These are phyloP conservation scores for Syngnathus rostellatus DNA, from an alignment of 2,797 vertebrate genomes.

Conservation along the genomic window DNA sequence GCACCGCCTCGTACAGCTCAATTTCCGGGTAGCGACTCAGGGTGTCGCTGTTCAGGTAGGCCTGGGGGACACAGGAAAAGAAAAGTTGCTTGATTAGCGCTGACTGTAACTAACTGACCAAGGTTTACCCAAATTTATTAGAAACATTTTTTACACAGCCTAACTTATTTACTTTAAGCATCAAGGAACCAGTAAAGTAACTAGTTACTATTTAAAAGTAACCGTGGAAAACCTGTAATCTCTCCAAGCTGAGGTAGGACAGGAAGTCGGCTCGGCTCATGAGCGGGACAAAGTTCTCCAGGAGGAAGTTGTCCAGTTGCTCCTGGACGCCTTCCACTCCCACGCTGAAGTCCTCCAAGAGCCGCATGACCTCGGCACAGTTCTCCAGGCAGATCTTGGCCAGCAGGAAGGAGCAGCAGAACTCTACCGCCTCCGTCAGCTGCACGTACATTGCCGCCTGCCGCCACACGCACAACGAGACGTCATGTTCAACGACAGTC, in stretches of 20 bases:
- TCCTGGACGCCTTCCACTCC: constrained; percentile 97
- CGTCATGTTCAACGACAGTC: too few relatives aligned
- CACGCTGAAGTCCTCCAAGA: constrained; percentile 98
- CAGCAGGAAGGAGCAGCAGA: constrained; percentile 98
- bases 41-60: constrained; percentile 89
- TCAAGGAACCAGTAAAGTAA: too few relatives aligned
- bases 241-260: constrained; percentile 95
- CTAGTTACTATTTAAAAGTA: too few relatives aligned
- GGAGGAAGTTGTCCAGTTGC: constrained; percentile 90
- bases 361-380: constrained; percentile 97
- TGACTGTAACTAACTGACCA: too few relatives aligned
- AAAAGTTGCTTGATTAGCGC: too few relatives aligned
- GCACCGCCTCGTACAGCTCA: constrained; percentile 94
- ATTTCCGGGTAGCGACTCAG: constrained; percentile 96
- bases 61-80: constrained; percentile 31
- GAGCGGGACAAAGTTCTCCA: constrained; percentile 97
- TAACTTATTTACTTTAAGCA: too few relatives aligned
- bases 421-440: constrained; percentile 97
- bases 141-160: too few relatives aligned
- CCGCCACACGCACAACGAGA: neutral
- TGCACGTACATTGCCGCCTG: constrained; percentile 98
- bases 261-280: constrained; percentile 96
- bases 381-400: constrained; percentile 99
- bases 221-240: constrained; percentile 73
- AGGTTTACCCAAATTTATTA: too few relatives aligned